These are phyloP conservation scores for Dryobotodes eremita DNA, from an alignment of 2,888 invertebrate genomes.

Conservation along the genomic window DNA sequence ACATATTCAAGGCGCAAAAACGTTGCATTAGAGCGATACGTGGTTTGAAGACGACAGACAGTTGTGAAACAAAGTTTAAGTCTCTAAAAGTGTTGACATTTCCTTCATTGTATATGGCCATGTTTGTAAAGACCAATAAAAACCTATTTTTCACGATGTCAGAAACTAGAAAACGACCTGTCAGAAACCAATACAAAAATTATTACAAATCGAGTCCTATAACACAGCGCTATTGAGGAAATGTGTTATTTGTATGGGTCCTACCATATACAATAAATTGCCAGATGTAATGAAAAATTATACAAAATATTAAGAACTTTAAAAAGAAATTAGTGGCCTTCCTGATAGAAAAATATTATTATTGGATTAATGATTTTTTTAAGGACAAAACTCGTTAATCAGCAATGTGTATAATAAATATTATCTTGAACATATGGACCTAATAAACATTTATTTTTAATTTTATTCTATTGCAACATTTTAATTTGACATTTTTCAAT, in stretches of 20 bases:
- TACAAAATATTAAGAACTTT: background rate
- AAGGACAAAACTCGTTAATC: too few relatives aligned
- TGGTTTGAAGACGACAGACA: too few relatives aligned
- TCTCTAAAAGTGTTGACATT: background rate
- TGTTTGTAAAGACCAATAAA: constrained; percentile 1
- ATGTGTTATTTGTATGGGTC: background rate
- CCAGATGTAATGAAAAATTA: background rate
- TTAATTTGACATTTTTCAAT: too few relatives aligned
- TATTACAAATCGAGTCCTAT: background rate
- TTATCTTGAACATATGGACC: too few relatives aligned
- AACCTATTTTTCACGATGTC: background rate
- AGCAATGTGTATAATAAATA: too few relatives aligned
- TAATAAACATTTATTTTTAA: too few relatives aligned
- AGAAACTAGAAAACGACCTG: background rate
- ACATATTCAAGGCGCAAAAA: too few relatives aligned
- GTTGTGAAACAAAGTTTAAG: background rate
- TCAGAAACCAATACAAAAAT: background rate
- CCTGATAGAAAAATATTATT: background rate
- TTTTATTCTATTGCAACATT: too few relatives aligned
- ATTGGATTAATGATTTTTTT: background rate
- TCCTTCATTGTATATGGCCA: background rate
- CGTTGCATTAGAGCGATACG: too few relatives aligned
- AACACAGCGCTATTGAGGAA: constrained; percentile 3
- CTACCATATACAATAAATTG: background rate
- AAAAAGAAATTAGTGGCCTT: background rate